Evolutionary conservation across 1,140 invertebrate genomes (phyloP).

Genomic region (Aphelinus atriplicis): DNA sequence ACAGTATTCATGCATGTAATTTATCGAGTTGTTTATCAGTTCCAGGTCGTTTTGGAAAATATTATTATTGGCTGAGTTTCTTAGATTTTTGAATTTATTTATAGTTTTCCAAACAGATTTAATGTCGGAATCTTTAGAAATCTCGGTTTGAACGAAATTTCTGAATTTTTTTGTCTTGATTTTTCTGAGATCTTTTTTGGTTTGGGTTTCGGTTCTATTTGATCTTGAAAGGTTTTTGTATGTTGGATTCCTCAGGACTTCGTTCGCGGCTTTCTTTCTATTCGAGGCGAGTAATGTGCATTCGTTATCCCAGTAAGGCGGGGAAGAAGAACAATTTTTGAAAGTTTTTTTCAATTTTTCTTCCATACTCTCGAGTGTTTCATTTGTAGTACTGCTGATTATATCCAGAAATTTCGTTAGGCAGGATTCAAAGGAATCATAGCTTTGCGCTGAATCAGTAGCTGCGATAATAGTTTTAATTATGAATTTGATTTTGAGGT

Average conservation of each 20-base stretch:
- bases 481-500: neutral
- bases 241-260: neutral
- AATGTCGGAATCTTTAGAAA: neutral
- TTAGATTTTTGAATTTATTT: neutral
- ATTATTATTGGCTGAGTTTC: too few species aligned
- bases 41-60: neutral
- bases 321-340: neutral
- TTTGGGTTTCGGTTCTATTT: neutral
- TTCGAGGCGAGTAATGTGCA: neutral
- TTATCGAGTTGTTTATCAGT: neutral
- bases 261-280: neutral
- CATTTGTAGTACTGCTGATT: neutral
- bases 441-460: too few species aligned
- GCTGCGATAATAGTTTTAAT: too few species aligned
- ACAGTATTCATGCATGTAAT: neutral
- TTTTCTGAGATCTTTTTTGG: neutral
- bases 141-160: neutral
- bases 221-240: neutral
- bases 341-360: neutral
- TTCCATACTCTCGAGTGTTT: neutral
- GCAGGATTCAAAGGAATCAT: too few species aligned
- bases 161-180: neutral
- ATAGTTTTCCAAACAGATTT: slow-evolving; percentile 6
- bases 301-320: neutral
- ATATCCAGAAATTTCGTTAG: neutral